Base-by-base conservation (phyloP, 2,797 vertebrate genomes). In the Syndactyla subalaris region DNA sequence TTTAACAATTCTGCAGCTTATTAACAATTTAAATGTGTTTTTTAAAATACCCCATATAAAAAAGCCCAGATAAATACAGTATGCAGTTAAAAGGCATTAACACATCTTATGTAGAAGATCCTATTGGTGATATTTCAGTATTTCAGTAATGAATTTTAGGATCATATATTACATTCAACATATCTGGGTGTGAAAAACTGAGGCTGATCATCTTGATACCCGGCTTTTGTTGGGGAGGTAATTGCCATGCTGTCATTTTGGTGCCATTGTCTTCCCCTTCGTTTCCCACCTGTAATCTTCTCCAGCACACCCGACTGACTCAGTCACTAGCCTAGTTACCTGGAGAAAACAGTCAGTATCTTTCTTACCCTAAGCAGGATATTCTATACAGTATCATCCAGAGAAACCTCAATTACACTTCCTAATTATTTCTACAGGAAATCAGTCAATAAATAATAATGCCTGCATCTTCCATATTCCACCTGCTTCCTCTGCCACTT, bases 1-100 rank as follows among this genome's bases (percentile, higher is more conserved):
- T 80, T 74, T 71, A 95, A 88, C 57, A 90, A 94, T 95, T 76
- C 79, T 94, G 68, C 27, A 88, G 46, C 94, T 65, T 80, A 92
- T 89, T 92, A 94, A 92, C 92, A 93, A 97, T 95, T 95, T 59
- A 92, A 93, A 94, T 92, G 67, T 43, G 63, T 43, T 95, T 89
- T 88, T 7, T 7, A 52, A 93, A 96, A 89, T 75, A 84, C 43
- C 34, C 76, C 57, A 30, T 88, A 75, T 23, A 23, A 78, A 95
- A 81, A 83, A 59, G 15, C 23, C 55, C 55, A 86, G 63, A 86
- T 73, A 93, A 93, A 92, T 88, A 89, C 39, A 85, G 72, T 66
- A 89, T 55, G 83, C 72, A 59, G 52, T 90, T 90, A 93, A 96
- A 95, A 96, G 27, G 51, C 41, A 83, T 55, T 85, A 90, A 70